Percentiles rank a stretch among this genome's conserved stretches.
Conservation (phyloP, 2,797 vertebrate species). For the Tokudaia tokunoshimensis region DNA sequence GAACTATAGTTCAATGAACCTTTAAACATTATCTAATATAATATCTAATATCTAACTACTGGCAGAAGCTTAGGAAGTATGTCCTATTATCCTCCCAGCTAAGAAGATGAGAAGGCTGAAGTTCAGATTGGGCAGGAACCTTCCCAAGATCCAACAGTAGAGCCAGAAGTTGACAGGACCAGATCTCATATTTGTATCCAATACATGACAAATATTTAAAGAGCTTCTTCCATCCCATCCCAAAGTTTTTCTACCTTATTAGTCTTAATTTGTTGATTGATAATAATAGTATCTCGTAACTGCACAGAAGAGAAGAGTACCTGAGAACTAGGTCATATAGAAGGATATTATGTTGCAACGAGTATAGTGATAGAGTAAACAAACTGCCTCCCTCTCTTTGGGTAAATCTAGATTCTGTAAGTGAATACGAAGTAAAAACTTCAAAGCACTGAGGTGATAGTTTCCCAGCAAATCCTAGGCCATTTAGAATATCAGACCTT, state of each 20-base stretch:
- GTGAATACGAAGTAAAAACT: constrained; percentile 84
- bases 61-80: background rate
- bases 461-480: constrained; percentile 85
- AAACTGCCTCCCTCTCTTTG: constrained; percentile 69
- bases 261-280: background rate
- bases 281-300: background rate
- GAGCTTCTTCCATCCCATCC: background rate
- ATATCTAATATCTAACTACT: background rate
- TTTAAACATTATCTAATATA: background rate
- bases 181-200: background rate
- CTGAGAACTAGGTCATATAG: constrained; percentile 69
- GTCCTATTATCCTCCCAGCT: background rate
- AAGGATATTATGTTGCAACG: constrained; percentile 69
- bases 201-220: background rate
- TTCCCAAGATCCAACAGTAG: background rate
- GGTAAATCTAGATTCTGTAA: constrained; percentile 77
- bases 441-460: constrained; percentile 84
- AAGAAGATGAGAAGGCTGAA: background rate
- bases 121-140: constrained; percentile 8
- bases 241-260: background rate
- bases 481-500: constrained; percentile 85
- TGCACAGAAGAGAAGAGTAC: constrained; percentile 54
- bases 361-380: constrained; percentile 84
- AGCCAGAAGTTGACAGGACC: background rate
- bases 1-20: background rate